These are phyloP conservation scores for Mystacornis crossleyi DNA, from an alignment of 2,113 vertebrate species.

Conservation along the genomic window DNA sequence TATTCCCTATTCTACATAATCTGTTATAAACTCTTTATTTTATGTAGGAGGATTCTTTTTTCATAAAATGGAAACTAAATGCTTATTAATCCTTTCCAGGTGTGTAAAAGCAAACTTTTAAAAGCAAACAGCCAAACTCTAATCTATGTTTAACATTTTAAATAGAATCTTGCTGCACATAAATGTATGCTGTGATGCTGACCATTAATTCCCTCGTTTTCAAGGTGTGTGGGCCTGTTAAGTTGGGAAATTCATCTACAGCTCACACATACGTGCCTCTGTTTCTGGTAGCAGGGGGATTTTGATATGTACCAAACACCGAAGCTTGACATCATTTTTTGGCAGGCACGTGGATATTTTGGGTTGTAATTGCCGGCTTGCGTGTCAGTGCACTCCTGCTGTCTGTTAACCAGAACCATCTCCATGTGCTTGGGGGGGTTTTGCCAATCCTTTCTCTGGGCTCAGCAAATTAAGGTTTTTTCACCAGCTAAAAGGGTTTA, in stretches of 20 bases:
- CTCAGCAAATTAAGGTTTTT: background rate
- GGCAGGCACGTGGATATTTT: conserved; percentile 23
- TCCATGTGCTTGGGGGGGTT: background rate
- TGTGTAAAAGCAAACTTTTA: conserved; percentile 1
- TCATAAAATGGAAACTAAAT: background rate
- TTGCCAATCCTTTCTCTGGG: background rate
- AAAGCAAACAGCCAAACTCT: background rate
- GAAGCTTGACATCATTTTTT: conserved; percentile 46
- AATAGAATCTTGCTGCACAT: background rate
- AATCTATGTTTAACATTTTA: background rate
- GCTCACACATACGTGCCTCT: background rate
- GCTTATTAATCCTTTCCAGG: background rate
- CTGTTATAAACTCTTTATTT: background rate
- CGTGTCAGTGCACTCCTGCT: conserved; percentile 37
- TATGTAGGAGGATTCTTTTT: background rate
- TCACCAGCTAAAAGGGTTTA: background rate
- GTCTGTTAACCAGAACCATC: background rate
- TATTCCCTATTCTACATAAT: background rate
- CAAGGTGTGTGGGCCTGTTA: conserved; percentile 54
- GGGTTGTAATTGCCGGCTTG: conserved; percentile 33
- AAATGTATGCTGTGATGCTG: background rate
- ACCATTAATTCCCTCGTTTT: background rate
- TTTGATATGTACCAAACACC: conserved; percentile 32
- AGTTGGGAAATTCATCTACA: background rate
- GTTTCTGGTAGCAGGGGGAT: conserved; percentile 9